Base-by-base conservation (phyloP, 2,113 vertebrate genomes). In the Phalacrocorax aristotelis region DNA sequence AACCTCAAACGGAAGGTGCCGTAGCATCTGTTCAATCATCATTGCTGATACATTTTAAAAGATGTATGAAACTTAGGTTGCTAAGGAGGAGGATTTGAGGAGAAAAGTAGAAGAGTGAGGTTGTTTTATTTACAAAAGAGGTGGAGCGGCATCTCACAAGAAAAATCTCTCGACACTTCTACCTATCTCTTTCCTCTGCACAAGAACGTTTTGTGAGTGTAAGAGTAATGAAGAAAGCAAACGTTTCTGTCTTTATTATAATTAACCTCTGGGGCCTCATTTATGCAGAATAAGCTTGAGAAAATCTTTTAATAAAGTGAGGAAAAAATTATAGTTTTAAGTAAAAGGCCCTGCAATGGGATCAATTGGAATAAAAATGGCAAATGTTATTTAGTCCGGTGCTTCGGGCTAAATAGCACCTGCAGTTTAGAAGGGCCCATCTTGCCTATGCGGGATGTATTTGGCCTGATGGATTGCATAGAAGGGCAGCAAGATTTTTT, bases 161-260 rank as follows among this genome's bases (percentile, higher is more conserved):
- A 77, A 36, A 58, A 93, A 65, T 61, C 83, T 84, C 78, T 80
- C 19, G 49, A 27, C 64, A 17, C 10, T 82, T 78, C 9, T 46
- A 13, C 8, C 44, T 51, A 17, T 8, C 18, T 80, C 30, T 95
- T 54, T 74, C 27, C 58, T 32, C 65, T 23, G 54, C 30, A 32
- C 25, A 32, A 78, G 46, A 66, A 83, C 27, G 10, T 70, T 60
- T 60, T 75, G 49, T 61, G 49, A 83, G 57, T 61, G 61, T 51
- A 90, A 90, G 46, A 72, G 32, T 83, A 77, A 90, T 42, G 49
- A 76, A 83, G 75, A 72, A 89, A 84, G 66, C 49, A 86, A 95
- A 54, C 26, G 17, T 44, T 90, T 83, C 52, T 72, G 49, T 71
- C 75, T 92, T 64, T 80, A 62, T 72, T 65, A 27, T 34, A 71